Base-by-base conservation (phyloP, 2,888 invertebrate species). In the Eilema caniola region DNA sequence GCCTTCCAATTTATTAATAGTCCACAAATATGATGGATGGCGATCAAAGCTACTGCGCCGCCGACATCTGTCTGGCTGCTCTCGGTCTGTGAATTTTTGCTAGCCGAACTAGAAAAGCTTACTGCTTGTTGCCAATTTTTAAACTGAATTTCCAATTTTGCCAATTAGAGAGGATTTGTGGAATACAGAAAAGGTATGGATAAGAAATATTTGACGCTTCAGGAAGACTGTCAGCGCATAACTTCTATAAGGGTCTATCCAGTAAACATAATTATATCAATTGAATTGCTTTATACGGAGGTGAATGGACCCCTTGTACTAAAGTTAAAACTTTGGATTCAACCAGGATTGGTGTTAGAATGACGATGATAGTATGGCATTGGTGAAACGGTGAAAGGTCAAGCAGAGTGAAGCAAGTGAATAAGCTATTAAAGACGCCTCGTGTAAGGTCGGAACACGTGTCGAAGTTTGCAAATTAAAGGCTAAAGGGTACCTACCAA, bases 1-100 rank as follows among this genome's bases (percentile, higher is more conserved):
- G 64, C 73, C 70, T 66, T 73, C 71, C 69, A 77, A 72, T 75
- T 67, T 83, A 82, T 78, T 74, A 79, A 83, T 83, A 82, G 78
- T 69, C 10, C 56, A 61, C 66, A 67, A 78, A 83, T 75, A 81
- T 83, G 72, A 83, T 71, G 77, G 69, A 79, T 76, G 70, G 68
- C 75, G 62, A 77, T 81, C 79, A 78, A 73, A 69, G 57, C 28
- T n/a, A 25, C 20, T 20, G 11, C n/a, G 57, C 62, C 53, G n/a
- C 61, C 28, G 61, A 60, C 53, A 63, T 57, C 28, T 23, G 10
- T 66, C 60, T 61, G 14, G 53, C 59, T 53, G 7, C 10, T 60
- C n/a, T 20, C 20, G 14, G 33, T 14, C 25, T 41, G 28, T 7
- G 11, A 3, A 24, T 37, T 16, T 62, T 62, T 37, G 37, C 33